These are phyloP conservation scores for Ectemnius cavifrons DNA, from an alignment of 2,888 invertebrate species.

Conservation along the genomic window DNA sequence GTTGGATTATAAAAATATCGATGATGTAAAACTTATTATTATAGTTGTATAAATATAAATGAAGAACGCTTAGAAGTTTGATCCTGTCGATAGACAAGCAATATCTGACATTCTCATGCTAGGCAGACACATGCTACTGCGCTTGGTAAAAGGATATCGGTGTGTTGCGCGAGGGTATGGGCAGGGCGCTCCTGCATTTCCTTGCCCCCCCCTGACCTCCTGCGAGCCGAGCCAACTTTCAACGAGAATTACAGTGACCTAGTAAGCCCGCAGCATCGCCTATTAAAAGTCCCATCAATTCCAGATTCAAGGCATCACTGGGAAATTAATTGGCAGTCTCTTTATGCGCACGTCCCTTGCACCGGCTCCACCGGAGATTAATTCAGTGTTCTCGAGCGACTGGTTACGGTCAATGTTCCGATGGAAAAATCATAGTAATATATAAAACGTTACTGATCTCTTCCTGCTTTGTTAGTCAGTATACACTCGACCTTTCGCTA, in stretches of 20 bases:
- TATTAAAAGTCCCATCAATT: no score
- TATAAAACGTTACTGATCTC: no score
- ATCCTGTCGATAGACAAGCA: slow-evolving; percentile 35
- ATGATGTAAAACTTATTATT: slow-evolving; percentile 43
- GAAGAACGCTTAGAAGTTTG: slow-evolving; percentile 3
- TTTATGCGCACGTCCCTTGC: no score
- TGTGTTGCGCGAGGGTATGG: background rate
- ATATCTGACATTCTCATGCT: slow-evolving; percentile 38
- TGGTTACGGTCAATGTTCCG: no score
- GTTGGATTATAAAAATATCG: slow-evolving; percentile 23
- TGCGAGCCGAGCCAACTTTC: background rate
- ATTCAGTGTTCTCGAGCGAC: no score
- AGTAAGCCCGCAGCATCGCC: no score
- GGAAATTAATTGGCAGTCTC: no score
- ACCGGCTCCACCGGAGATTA: no score
- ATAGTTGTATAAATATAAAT: slow-evolving; percentile 2
- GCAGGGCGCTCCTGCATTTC: background rate
- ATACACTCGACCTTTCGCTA: no score
- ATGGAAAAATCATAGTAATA: no score
- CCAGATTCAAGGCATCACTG: no score
- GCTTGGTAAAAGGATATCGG: slow-evolving; percentile 28
- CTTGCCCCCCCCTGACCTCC: background rate
- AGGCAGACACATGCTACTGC: background rate
- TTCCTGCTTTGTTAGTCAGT: no score
- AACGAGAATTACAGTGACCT: background rate